Conservation (phyloP, 2,888 invertebrate genomes). For the Limnephilus lunatus region DNA sequence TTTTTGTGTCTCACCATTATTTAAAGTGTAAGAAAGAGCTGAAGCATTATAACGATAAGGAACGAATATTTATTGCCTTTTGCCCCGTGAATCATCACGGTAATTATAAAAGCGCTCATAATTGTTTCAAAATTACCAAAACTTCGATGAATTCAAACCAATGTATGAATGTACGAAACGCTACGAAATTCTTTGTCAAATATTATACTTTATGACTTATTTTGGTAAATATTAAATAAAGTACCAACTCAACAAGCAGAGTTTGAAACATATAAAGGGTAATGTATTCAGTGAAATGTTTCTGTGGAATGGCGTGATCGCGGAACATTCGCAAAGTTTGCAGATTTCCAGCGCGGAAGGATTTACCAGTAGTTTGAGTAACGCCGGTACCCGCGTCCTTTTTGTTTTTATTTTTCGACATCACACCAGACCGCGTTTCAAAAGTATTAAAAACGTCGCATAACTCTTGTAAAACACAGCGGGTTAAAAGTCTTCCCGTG, state of each 20-base stretch:
- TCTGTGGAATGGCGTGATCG: not conserved
- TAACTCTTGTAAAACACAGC: slow-evolving; percentile 9
- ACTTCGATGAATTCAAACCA: not conserved
- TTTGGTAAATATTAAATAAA: not conserved
- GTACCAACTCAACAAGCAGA: not conserved
- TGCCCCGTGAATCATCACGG: too few relatives aligned
- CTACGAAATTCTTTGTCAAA: not conserved
- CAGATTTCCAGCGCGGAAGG: not conserved
- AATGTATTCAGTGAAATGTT: not conserved
- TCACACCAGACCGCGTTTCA: slow-evolving; percentile 3
- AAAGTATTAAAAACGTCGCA: slow-evolving; percentile 17
- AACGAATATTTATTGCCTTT: too few relatives aligned
- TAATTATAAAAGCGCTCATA: too few relatives aligned
- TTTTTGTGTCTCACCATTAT: too few relatives aligned
- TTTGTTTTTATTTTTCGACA: not conserved
- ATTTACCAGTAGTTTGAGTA: not conserved
- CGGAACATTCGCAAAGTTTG: not conserved
- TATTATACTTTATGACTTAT: not conserved
- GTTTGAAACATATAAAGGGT: not conserved
- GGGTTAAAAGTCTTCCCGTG: slow-evolving; percentile 31
- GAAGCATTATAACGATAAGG: too few relatives aligned
- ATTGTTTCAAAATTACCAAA: not conserved
- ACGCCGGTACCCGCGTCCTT: not conserved
- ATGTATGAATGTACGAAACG: not conserved
- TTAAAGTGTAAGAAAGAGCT: too few relatives aligned